Base-by-base conservation (phyloP, 2,113 vertebrate species). In the Suricata suricatta region DNA sequence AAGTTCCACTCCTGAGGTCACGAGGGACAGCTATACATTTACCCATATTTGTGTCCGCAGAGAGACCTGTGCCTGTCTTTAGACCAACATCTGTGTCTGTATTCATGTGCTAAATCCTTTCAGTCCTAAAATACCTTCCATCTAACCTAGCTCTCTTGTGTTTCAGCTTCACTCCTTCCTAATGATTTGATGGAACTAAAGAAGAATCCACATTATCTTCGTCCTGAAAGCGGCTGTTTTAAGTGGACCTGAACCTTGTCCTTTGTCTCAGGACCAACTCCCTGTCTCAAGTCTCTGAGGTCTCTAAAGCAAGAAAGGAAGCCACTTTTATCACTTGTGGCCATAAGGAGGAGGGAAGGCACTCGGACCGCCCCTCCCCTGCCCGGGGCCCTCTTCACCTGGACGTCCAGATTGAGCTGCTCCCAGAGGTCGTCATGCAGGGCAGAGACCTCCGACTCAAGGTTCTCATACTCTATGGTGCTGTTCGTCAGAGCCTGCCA, bases 381-480 rank as follows among this genome's bases (percentile, higher is more conserved):
- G 66, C 41, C 47, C 21, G 0, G 76, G 81, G 35, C 7, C n/a
- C 79, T 29, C n/a, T 85, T 98, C 98, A 99, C 99, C 99, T 99
- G 99, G 63, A 99, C 98, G 95, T 99, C 99, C 98, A 99, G 97
- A 95, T 99, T 99, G 66, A 99, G 99, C 97, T 99, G 99, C 94
- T 99, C 99, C 99, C 99, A 99, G 23, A 99, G 98, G 96, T 99
- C 99, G 2, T 99, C 99, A 1, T 99, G 99, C 95, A 99, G 99
- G 88, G 99, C 98, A 0, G 99, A 99, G 90, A 99, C 99, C 76
- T 99, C 99, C 0, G 99, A 99, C 96, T 99, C 99, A 33, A 99
- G 98, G 95, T 98, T 99, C 94, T 99, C 99, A 11, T 99, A 99
- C 98, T 99, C 99, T 21, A 99, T 94, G 0, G 99, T 99, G 97